Evolutionary conservation across 2,113 vertebrate species (phyloP), one percentile per base, ranked within the genome.

Genomic region (Cynopterus brachyotis): DNA sequence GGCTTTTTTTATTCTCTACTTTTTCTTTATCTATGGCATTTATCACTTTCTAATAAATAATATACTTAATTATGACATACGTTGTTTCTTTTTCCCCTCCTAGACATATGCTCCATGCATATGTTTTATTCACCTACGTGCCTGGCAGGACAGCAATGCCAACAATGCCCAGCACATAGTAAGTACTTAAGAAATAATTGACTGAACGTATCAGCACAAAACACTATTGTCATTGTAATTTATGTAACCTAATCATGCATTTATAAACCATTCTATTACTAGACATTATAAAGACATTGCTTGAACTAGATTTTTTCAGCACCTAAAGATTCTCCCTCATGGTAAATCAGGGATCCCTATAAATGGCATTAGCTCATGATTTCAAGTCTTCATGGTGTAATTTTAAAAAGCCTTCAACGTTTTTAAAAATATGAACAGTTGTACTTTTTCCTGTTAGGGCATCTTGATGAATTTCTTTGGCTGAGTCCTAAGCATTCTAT

Each of bases 381-480:
- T 96, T 80, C 17, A 55, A 50, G 24, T 78, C 10, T 32, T 75
- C 8, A 19, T 28, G n/a, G 59, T 66, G 1, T 55, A 60, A 88
- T 91, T 97, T 94, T 66, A 47, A 88, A 84, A 88, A 69, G n/a
- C 3, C 3, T 86, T 93, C 53, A 84, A 62, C 0, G 17, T 57
- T 90, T 91, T 57, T 22, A 12, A 53, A 67, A 69, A 60, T 70
- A 81, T 69, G 47, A 73, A 12, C 60, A 70, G 73, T 20, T 37
- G 95, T 93, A 40, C 53, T 80, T 95, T 80, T 88, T 76, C 70
- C 26, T 93, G n/a, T n/a, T 62, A 85, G 28, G 40, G 1, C n/a
- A 55, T 42, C 37, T 76, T 88, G 75, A 59, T 82, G 66, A 90
- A 97, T 84, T 87, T 69, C 20, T 78, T 66, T 70, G 37, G 16